Evolutionary conservation across 2,113 vertebrate genomes (phyloP), one percentile per base, ranked within the genome.

Genomic region (Otolemur garnettii): DNA sequence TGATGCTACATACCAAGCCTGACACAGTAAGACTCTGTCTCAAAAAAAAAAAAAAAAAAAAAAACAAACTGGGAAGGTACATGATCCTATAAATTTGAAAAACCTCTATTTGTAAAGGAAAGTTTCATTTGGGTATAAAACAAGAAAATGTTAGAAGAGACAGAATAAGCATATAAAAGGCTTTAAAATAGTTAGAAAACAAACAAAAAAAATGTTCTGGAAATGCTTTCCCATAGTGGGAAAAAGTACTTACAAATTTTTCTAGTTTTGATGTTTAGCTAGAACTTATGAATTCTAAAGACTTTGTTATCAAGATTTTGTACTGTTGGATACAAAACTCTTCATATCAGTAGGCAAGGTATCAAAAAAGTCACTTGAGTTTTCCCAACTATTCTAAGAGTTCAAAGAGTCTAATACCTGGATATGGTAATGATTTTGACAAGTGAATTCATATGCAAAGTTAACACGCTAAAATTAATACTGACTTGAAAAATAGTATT

Each of bases 101-200:
- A 93, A 82, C 71, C 80, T 95, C 60, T 78, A 38, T n/a, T 85
- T 77, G 18, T 50, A 80, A 72, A 96, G 12, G 2, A 6, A 86
- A 93, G 26, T 45, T 77, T 83, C 17, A 59, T 79, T 68, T 77
- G 64, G 38, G 17, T 81, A 18, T 35, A 81, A 7, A 85, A 55
- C 26, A 92, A 64, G 62, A 55, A 91, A 53, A 92, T 42, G 22
- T 19, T 90, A 42, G n/a, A 62, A 85, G 19, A 86, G 17, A 92
- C 1, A 94, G 17, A 71, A 50, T 78, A 62, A 78, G 21, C 28
- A 95, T 3, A 78, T 11, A 78, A 84, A 72, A 80, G 50, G 26
- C 26, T 71, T 85, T 13, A 75, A 28, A 84, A 89, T 55, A 12
- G 84, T 28, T 62, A 77, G 42, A 57, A 69, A 75, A 64, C 50